Evolutionary conservation across 2,888 invertebrate genomes (phyloP).

Genomic region (Furcula furcula): DNA sequence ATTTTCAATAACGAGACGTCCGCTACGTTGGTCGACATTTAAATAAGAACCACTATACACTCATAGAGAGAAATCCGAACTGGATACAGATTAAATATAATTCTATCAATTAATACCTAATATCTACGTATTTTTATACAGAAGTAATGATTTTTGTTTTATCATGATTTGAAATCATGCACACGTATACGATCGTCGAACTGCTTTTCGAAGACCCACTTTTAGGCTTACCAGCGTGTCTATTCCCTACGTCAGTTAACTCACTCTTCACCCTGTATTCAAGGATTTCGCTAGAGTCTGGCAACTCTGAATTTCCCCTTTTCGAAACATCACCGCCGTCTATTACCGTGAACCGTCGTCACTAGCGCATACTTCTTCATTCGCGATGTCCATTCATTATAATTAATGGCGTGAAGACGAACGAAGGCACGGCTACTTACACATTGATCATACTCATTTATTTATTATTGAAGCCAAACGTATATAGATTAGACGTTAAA

Average conservation of each 20-base stretch:
- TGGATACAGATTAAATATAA: constrained; percentile 80
- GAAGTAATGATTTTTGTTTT: constrained; percentile 70
- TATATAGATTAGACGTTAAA: constrained; percentile 73
- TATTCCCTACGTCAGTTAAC: constrained; percentile 45
- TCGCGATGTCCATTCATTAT: constrained; percentile 30
- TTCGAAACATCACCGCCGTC: constrained; percentile 42
- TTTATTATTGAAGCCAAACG: constrained; percentile 73
- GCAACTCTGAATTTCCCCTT: constrained; percentile 41
- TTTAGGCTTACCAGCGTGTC: constrained; percentile 53
- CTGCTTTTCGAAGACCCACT: constrained; percentile 74
- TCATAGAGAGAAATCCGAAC: constrained; percentile 81
- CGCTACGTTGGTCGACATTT: constrained; percentile 81
- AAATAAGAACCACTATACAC: constrained; percentile 81
- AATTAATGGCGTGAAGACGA: constrained; percentile 65
- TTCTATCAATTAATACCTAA: constrained; percentile 78
- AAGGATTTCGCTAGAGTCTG: constrained; percentile 42
- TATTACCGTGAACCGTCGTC: constrained; percentile 32
- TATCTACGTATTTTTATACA: constrained; percentile 73
- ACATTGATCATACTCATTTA: constrained; percentile 57
- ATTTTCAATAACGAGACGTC: constrained; percentile 79
- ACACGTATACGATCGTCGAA: constrained; percentile 79
- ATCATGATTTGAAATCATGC: constrained; percentile 78
- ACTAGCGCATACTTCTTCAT: constrained; percentile 29
- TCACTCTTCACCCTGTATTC: constrained; percentile 67
- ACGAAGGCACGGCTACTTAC: constrained; percentile 79